A percentile compares a stretch with the other conserved stretches of the same genome.
Evolutionary conservation across 2,888 invertebrate species (phyloP).

Genomic region (Drosophila mercatorum): DNA sequence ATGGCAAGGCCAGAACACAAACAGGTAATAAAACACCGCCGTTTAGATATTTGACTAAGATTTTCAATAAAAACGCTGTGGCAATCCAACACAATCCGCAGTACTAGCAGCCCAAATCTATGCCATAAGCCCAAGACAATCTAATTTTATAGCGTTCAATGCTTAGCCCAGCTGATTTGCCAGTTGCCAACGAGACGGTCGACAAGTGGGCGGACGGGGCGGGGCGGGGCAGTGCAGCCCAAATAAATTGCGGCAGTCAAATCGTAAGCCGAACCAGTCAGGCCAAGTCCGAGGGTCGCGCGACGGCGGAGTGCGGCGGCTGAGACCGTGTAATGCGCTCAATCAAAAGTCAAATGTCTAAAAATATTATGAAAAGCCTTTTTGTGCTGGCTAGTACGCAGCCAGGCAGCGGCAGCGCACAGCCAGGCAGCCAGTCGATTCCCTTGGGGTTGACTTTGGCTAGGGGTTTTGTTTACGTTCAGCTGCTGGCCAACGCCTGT

Average conservation of each 20-base stretch:
- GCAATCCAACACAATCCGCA: conserved; percentile 44
- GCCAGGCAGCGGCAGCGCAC: conserved; percentile 4
- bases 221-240: not conserved
- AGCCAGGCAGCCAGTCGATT: conserved; percentile 18
- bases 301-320: not conserved
- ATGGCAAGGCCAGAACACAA: conserved; percentile 33
- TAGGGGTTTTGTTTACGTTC: conserved; percentile 26
- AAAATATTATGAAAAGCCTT: conserved; percentile 80
- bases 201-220: not conserved
- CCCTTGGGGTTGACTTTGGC: conserved; percentile 41
- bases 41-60: conserved; percentile 77
- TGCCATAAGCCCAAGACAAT: conserved; percentile 75
- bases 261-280: conserved; percentile 61
- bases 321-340: conserved; percentile 74
- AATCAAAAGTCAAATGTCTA: conserved; percentile 81
- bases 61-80: conserved; percentile 73
- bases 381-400: conserved; percentile 40
- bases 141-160: conserved; percentile 72
- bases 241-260: conserved; percentile 77
- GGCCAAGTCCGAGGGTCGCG: not conserved
- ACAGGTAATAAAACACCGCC: conserved; percentile 77
- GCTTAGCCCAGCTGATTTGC: conserved; percentile 44
- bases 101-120: conserved; percentile 46
- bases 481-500: conserved; percentile 53
- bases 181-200: conserved; percentile 29